Evolutionary conservation across 2,113 vertebrate species (phyloP).

Genomic region (Toxostoma redivivum): DNA sequence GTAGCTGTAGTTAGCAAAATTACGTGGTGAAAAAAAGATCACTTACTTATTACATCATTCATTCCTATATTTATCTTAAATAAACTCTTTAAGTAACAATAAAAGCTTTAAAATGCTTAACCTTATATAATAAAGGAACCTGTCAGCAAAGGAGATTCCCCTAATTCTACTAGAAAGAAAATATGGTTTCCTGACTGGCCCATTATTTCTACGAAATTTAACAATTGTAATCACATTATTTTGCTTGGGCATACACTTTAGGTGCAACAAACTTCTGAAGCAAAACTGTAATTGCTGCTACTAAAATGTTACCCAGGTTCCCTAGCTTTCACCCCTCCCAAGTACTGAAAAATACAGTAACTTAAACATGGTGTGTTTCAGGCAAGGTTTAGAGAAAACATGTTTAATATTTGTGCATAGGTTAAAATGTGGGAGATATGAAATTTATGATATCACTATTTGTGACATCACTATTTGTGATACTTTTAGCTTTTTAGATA

Average conservation of each 20-base stretch:
- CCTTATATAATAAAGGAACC: not conserved
- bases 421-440: not conserved
- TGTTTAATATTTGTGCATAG: not conserved
- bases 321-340: not conserved
- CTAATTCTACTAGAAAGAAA: not conserved
- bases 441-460: not conserved
- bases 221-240: not conserved
- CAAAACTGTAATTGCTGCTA: not conserved
- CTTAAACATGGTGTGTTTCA: not conserved
- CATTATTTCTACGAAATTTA: not conserved
- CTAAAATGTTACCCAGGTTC: not conserved
- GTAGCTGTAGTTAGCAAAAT: not conserved
- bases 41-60: not conserved
- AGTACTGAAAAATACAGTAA: not conserved
- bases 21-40: not conserved
- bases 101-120: not conserved
- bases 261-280: not conserved
- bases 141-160: not conserved
- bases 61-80: not conserved
- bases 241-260: not conserved
- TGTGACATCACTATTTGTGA: not conserved
- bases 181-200: not conserved
- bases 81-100: not conserved
- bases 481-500: not conserved
- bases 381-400: not conserved